Evolutionary conservation across 2,888 invertebrate genomes (phyloP).

Genomic region (Miltochrista miniata): DNA sequence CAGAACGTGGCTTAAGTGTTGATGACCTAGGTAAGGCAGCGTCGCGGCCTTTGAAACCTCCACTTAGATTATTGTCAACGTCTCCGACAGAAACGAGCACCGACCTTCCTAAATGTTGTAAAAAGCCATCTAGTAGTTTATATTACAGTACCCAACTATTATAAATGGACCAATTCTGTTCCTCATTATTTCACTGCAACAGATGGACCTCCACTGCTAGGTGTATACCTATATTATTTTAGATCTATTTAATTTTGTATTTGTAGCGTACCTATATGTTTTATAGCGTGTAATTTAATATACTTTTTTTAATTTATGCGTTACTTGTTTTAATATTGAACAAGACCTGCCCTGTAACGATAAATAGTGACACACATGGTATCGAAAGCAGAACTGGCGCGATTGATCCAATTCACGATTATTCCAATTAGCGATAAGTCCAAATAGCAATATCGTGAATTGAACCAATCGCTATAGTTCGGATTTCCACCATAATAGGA

Average conservation of each 20-base stretch:
- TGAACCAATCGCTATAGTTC: too few species aligned
- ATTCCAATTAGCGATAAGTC: too few species aligned
- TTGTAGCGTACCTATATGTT: background rate
- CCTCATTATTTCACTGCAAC: too few species aligned
- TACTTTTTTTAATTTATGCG: background rate
- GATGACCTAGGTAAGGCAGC: constrained; percentile 52
- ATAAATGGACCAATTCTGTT: background rate
- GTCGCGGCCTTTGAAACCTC: constrained; percentile 51
- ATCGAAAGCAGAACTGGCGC: too few species aligned
- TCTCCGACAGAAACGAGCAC: constrained; percentile 10
- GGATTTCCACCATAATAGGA: too few species aligned
- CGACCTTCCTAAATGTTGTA: constrained; percentile 37
- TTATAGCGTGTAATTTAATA: background rate
- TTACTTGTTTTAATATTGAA: background rate
- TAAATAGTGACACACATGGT: too few species aligned
- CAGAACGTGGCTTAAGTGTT: constrained; percentile 46
- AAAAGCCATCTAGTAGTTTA: constrained; percentile 50
- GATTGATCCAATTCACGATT: too few species aligned
- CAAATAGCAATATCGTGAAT: too few species aligned
- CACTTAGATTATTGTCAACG: constrained; percentile 41
- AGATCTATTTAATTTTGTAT: background rate
- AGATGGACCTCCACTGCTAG: background rate
- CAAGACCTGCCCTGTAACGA: too few species aligned
- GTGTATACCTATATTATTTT: background rate
- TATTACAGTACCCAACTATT: constrained; percentile 58